phyloP scores from a whole-genome alignment of 2,113 vertebrate species.

The Myrmecobius fasciatus region DNA sequence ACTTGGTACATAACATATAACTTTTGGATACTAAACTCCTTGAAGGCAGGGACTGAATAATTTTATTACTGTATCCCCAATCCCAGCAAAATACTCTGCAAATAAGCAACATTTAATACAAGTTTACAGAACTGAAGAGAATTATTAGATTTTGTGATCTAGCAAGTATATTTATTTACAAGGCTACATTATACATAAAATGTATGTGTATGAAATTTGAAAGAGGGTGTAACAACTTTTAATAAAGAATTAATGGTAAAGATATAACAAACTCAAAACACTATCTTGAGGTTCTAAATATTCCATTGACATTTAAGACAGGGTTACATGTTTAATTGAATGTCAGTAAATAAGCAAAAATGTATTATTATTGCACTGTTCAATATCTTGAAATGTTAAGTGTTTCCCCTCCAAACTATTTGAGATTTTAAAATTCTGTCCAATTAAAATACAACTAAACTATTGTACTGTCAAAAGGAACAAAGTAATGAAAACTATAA shows the following conservation, averaged over 20 bases:
- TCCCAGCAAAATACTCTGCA: background rate
- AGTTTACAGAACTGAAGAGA: background rate
- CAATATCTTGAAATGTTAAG: constrained; percentile 13
- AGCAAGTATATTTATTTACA: background rate
- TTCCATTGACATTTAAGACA: background rate
- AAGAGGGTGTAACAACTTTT: background rate
- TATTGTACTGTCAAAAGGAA: constrained; percentile 38
- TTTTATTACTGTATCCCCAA: background rate
- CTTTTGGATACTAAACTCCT: background rate
- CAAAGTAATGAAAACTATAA: constrained; percentile 54
- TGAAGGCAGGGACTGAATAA: background rate
- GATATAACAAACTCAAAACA: background rate
- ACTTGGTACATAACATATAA: background rate
- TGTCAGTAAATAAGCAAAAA: background rate
- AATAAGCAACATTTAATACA: background rate
- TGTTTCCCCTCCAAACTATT: background rate
- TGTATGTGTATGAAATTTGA: background rate
- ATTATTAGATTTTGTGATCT: background rate
- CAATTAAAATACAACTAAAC: constrained; percentile 49
- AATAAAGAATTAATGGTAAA: background rate
- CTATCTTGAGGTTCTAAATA: background rate
- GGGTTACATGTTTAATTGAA: background rate
- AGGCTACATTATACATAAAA: background rate
- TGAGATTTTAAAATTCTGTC: constrained; percentile 39
- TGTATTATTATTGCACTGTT: background rate